Conservation (phyloP, 2,797 vertebrate species). For the Gymnothorax reevesii region DNA sequence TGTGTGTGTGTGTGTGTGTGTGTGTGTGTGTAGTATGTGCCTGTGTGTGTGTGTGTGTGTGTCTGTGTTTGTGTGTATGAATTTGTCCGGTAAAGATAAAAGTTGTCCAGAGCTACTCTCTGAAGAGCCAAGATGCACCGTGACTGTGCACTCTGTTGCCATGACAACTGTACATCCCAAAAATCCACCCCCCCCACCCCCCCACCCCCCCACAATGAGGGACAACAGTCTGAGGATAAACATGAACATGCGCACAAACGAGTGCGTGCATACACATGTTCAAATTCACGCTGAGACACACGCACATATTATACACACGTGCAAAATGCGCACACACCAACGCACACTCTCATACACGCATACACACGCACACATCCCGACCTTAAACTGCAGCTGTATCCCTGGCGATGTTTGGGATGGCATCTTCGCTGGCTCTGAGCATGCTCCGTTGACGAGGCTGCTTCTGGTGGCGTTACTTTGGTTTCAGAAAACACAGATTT, state of each 20-base stretch:
- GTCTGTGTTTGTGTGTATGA: not conserved
- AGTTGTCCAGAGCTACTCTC: not conserved
- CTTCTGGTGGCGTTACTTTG: slow-evolving; percentile 59
- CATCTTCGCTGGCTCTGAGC: slow-evolving; percentile 24
- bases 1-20: not conserved
- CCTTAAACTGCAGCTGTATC: slow-evolving; percentile 47
- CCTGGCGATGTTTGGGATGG: slow-evolving; percentile 29
- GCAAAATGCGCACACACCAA: too few relatives aligned
- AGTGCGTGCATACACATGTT: not conserved
- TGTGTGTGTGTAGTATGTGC: not conserved
- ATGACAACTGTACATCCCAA: not conserved
- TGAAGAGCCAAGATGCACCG: not conserved
- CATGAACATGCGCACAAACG: not conserved
- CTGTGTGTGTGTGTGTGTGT: not conserved
- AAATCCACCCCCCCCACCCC: not conserved
- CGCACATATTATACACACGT: too few relatives aligned
- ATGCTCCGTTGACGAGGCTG: slow-evolving; percentile 48
- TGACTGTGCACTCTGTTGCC: slow-evolving; percentile 5
- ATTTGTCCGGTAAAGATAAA: too few relatives aligned
- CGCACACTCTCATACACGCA: not conserved
- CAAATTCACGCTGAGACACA: not conserved
- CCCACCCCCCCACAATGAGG: not conserved
- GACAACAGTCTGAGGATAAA: not conserved
- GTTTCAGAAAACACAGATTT: slow-evolving; percentile 52
- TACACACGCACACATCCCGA: slow-evolving; percentile 37